phyloP scores from a whole-genome alignment of 2,888 invertebrate species.

The Drosophila multiciliata region DNA sequence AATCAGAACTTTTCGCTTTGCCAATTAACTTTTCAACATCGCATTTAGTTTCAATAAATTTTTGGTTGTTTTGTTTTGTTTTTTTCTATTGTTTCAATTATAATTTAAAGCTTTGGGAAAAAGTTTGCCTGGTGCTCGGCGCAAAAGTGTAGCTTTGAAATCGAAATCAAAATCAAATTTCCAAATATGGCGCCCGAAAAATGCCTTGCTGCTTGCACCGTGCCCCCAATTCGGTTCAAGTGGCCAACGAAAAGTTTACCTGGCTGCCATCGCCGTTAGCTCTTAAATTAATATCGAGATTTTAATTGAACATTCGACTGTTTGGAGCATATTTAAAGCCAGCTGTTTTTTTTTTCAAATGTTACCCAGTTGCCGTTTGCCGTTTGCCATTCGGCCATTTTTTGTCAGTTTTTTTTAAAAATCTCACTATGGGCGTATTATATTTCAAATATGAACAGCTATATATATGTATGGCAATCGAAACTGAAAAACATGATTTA shows the following conservation, averaged over 20 bases:
- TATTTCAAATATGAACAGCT: background rate
- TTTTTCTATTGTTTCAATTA: conserved; percentile 45
- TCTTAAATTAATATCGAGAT: conserved; percentile 66
- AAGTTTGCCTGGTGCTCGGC: conserved; percentile 19
- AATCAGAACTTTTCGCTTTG: conserved; percentile 18
- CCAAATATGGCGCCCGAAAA: conserved; percentile 13
- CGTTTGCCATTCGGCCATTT: conserved; percentile 14
- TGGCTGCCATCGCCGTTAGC: conserved; percentile 51
- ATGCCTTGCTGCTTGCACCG: conserved; percentile 25
- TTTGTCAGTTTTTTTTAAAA: background rate
- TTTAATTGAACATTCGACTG: conserved; percentile 67
- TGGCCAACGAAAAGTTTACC: conserved; percentile 56
- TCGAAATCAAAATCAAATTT: conserved; percentile 39
- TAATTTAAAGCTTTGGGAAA: conserved; percentile 45
- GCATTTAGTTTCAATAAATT: conserved; percentile 14
- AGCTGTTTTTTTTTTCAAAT: conserved; percentile 29
- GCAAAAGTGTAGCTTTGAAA: conserved; percentile 26
- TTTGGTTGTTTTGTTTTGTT: background rate
- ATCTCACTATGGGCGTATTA: background rate
- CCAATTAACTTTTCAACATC: conserved; percentile 25
- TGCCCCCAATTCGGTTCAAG: conserved; percentile 43
- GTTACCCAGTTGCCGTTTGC: conserved; percentile 38
- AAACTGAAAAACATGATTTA: background rate
- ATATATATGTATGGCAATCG: background rate
- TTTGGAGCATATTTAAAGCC: conserved; percentile 45